Evolutionary conservation across 2,888 invertebrate species (phyloP), one percentile per base, ranked within the genome.

Genomic region (Xestia ashworthii): DNA sequence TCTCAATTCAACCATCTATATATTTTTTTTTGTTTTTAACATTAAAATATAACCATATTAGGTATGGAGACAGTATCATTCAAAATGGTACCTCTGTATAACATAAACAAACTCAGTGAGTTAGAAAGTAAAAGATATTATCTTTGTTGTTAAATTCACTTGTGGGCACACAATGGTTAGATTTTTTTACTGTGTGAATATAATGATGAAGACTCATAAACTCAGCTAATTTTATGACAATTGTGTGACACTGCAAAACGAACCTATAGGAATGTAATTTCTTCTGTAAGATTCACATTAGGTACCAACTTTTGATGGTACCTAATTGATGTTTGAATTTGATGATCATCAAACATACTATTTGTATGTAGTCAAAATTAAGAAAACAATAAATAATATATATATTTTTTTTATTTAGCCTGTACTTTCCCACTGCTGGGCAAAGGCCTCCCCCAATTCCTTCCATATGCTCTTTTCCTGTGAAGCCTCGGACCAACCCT

Each of bases 81-180:
- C 64, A 58, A 67, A n/a, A 62, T 60, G 32, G 44, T 66, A 70
- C 32, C 53, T 62, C n/a, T 48, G n/a, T 65, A 19, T 50, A 82
- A 32, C 41, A 50, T 60, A 60, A 32, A 58, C 48, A 60, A 78
- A 78, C 60, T 70, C 58, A 60, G 69, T 64, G 62, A 71, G 53
- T 80, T 79, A 86, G 80, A 88, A 88, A 87, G 84, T 76, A 78
- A 78, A 79, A 76, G 60, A 81, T 80, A 68, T 44, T 74, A 79
- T 80, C 75, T 68, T 78, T 78, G 80, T 83, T 69, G 70, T 83
- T 75, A 76, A 82, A 77, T 83, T 82, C 86, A 79, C 76, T 85
- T 80, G 81, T 78, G 55, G 46, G 67, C 41, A 62, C 76, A 87
- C 88, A 86, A 87, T 86, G 77, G 70, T 50, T 71, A 66, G 38